Conservation (phyloP, 2,797 vertebrate genomes). For the Sebastolobus alascanus region DNA sequence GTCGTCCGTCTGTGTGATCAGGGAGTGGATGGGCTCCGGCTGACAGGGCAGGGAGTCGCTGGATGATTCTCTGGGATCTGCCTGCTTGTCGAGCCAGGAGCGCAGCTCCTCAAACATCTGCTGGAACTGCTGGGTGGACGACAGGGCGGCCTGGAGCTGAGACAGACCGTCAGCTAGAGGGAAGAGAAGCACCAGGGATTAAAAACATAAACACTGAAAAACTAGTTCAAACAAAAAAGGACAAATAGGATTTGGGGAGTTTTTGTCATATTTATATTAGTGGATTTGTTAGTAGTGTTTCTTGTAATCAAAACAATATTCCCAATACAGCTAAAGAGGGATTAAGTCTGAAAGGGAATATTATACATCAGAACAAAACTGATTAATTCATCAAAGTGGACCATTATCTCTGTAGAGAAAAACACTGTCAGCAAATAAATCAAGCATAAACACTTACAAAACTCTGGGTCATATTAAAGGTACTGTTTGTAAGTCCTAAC, state of each 20-base stretch:
- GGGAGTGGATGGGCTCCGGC: conserved; percentile 86
- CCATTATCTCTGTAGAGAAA: not conserved
- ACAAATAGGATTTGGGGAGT: not conserved
- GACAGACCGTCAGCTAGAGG: conserved; percentile 93
- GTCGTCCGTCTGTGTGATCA: conserved; percentile 92
- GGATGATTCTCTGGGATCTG: conserved; percentile 80
- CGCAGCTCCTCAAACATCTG: conserved; percentile 98
- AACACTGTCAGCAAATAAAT: conserved; percentile 1
- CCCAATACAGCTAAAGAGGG: conserved; percentile 8
- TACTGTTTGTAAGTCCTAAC: too few species aligned
- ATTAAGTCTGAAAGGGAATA: conserved; percentile 11
- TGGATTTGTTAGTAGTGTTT: conserved; percentile 18
- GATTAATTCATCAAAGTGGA: not conserved
- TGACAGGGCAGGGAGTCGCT: conserved; percentile 89
- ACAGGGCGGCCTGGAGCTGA: conserved; percentile 94
- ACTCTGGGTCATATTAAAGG: not conserved
- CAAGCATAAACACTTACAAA: conserved; percentile 1
- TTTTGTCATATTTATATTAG: conserved; percentile 27
- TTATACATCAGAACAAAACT: not conserved
- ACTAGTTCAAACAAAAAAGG: conserved; percentile 18
- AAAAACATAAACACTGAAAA: conserved; percentile 33
- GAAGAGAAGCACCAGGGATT: not conserved
- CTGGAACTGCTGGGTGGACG: conserved; percentile 98
- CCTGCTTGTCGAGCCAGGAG: conserved; percentile 91
- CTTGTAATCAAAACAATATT: conserved; percentile 27